phyloP scores from a whole-genome alignment of 2,113 vertebrate species.

The Amblyornis subalaris region DNA sequence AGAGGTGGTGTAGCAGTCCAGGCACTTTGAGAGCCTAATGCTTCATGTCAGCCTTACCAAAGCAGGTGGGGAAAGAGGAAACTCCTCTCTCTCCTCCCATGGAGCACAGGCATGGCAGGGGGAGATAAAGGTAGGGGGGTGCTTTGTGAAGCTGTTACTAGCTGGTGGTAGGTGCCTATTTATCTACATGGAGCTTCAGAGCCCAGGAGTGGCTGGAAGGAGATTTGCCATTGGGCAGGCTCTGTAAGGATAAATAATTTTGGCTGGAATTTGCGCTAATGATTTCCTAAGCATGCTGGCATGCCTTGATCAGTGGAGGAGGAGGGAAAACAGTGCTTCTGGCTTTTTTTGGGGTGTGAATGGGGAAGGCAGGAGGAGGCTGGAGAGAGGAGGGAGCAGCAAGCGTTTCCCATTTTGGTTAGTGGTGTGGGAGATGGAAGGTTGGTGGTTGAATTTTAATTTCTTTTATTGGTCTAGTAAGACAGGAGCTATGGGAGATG shows the following conservation, averaged over 20 bases:
- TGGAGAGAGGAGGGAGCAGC: background rate
- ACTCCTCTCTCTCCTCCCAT: background rate
- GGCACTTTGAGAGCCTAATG: background rate
- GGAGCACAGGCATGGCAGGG: rapidly evolving
- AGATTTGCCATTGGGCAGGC: background rate
- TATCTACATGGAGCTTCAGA: background rate
- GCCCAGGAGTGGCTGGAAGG: background rate
- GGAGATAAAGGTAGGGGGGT: background rate
- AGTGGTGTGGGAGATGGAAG: background rate
- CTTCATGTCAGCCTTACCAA: background rate
- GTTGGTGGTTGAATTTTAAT: conserved; percentile 1
- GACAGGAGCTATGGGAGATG: background rate
- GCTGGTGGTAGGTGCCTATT: background rate
- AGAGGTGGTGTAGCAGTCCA: background rate
- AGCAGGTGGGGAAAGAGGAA: background rate
- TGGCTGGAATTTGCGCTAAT: background rate
- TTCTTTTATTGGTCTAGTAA: background rate
- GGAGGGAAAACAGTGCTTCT: background rate
- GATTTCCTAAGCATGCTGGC: background rate
- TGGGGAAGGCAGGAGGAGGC: background rate
- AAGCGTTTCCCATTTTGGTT: background rate
- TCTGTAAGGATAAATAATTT: conserved; percentile 16
- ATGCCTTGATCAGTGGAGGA: background rate
- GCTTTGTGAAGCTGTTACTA: background rate
- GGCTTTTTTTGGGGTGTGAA: conserved; percentile 9